Conservation (phyloP, 1,140 invertebrate species). For the Drosophila arawakana region DNA sequence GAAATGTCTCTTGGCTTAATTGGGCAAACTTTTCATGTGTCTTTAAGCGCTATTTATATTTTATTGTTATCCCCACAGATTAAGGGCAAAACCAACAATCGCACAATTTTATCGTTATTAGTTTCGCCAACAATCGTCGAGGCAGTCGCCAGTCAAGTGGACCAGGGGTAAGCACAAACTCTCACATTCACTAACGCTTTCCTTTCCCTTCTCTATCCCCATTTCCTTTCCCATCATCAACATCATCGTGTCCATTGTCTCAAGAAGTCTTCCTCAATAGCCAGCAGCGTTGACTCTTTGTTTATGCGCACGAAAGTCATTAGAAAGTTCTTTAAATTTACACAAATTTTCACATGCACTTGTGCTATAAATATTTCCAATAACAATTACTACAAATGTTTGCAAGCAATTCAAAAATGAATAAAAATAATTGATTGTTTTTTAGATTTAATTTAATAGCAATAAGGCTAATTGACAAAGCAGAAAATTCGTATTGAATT, state of each 20-base stretch:
- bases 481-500: neutral
- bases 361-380: constrained; percentile 22
- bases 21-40: constrained; percentile 81
- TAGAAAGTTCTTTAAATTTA: constrained; percentile 37
- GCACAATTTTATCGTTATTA: constrained; percentile 84
- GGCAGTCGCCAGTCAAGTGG: constrained; percentile 71
- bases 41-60: constrained; percentile 68
- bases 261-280: constrained; percentile 16
- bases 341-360: neutral
- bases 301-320: constrained; percentile 48
- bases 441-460: constrained; percentile 8
- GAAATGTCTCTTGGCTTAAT: constrained; percentile 69
- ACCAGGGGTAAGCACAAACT: constrained; percentile 72
- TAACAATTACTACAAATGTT: constrained; percentile 32
- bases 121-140: constrained; percentile 81
- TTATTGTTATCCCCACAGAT: constrained; percentile 81
- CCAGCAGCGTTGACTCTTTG: constrained; percentile 28
- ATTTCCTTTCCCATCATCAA: neutral
- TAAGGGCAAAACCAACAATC: constrained; percentile 84
- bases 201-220: neutral
- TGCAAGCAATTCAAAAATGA: constrained; percentile 1
- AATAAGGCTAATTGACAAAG: constrained; percentile 3
- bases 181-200: constrained; percentile 8
- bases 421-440: constrained; percentile 16
- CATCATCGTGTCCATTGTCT: constrained; percentile 61